Evolutionary conservation across 2,113 vertebrate genomes (phyloP), one percentile per base, ranked within the genome.

Genomic region (Xyliphius kryptos): DNA sequence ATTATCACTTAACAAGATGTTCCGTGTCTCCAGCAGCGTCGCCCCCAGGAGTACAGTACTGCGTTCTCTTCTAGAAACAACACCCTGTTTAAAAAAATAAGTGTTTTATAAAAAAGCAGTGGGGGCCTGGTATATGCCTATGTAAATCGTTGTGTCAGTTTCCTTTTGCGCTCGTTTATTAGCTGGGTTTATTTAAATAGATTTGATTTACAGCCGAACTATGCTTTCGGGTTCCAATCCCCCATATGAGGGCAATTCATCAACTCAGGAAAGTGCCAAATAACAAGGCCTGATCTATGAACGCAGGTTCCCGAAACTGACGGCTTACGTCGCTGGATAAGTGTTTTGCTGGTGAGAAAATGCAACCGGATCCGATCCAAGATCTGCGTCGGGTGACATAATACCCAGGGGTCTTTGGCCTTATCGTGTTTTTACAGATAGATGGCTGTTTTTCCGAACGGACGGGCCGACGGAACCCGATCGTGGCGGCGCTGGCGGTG

Each of bases 391-490:
- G 13, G 55, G 66, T 68, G 66, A 74, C 48, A 16, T 49, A 40
- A 47, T 20, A 20, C 51, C 56, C 32, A 19, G 44, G 37, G 69
- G 62, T n/a, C 13, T 22, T 51, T n/a, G 15, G 50, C 37, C 55
- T 71, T 78, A 78, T 78, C 70, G 11, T 75, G 71, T 76, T 80
- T 67, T 60, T 50, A 48, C 66, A 74, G 61, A 56, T 26, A 60
- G 60, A 53, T 67, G 44, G 47, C 36, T 66, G 57, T 71, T 72
- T 22, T 73, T 68, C 44, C 16, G 61, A 46, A 43, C 21, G 52
- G 36, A 43, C 40, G 13, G 40, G 13, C 6, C 14, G 6, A n/a
- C 43, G n/a, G 13, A 15, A 6, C 43, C 43, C 13, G 40, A 38
- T 43, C 40, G 13, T 13, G 3, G 3, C 40, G 26, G 36, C 43